These are phyloP conservation scores for Cassiopea xamachana DNA, from an alignment of 30 jellyfish, hydroid and myxozoan genomes.

Conservation along the genomic window DNA sequence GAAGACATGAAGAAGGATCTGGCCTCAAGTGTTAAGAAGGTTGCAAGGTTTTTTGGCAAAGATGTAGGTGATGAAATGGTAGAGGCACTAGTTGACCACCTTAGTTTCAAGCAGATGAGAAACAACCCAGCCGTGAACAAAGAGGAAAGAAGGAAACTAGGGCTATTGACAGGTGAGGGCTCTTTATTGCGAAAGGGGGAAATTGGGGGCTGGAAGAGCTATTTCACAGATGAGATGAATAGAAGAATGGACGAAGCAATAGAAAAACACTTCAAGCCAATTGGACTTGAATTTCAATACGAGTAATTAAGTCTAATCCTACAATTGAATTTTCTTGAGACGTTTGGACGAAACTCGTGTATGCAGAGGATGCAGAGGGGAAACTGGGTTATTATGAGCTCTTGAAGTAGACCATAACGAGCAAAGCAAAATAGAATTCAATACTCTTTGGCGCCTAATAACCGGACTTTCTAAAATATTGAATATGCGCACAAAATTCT, in stretches of 20 bases:
- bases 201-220: conserved; percentile 19
- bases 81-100: conserved; percentile 1
- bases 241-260: conserved; percentile 17
- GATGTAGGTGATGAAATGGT: background rate
- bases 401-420: no score
- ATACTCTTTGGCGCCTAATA: no score
- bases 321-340: no score
- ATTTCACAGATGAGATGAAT: conserved; percentile 33
- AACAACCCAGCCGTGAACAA: background rate
- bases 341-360: no score
- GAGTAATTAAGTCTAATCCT: no score
- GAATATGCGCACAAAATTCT: no score
- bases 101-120: conserved; percentile 36
- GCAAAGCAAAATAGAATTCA: no score
- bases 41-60: conserved; percentile 37
- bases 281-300: conserved; percentile 42
- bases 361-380: no score
- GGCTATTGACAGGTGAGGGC: background rate
- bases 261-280: conserved; percentile 6
- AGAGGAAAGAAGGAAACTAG: background rate
- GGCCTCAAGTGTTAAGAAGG: conserved; percentile 17
- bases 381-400: no score
- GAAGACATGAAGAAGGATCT: conserved; percentile 50
- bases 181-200: conserved; percentile 7
- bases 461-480: no score